A percentile compares a stretch with the other conserved stretches of the same genome.
Conservation (phyloP, 2,113 vertebrate species). For the Rhinoptilus africanus region DNA sequence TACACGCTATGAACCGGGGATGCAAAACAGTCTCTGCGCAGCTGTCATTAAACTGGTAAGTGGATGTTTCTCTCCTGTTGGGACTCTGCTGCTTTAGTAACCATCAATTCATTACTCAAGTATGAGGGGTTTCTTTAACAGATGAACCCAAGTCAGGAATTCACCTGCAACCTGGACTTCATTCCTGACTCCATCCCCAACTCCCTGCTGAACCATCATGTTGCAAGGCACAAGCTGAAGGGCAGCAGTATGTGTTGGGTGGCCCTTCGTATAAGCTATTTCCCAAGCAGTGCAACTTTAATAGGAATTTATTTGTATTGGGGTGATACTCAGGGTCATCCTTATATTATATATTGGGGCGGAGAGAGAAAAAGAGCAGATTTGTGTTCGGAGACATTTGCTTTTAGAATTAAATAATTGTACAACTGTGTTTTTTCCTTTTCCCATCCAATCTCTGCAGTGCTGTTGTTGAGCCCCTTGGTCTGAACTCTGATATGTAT, state of each 20-base stretch:
- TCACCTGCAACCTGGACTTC: not conserved
- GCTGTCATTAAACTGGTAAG: not conserved
- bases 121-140: not conserved
- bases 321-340: not conserved
- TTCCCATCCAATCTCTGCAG: not conserved
- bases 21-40: not conserved
- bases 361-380: not conserved
- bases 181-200: not conserved
- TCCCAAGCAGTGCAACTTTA: not conserved
- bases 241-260: not conserved
- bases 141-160: not conserved
- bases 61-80: not conserved
- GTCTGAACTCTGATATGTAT: not conserved
- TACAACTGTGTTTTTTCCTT: not conserved
- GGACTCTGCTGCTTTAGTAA: slow-evolving; percentile 1
- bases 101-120: not conserved
- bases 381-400: not conserved
- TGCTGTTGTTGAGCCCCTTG: not conserved
- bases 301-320: not conserved
- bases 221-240: not conserved
- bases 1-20: not conserved
- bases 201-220: not conserved
- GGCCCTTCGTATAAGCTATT: not conserved
- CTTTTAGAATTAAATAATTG: not conserved
- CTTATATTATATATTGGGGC: not conserved